These are phyloP conservation scores for Psilopogon haemacephalus DNA, from an alignment of 2,113 vertebrate species.

Conservation along the genomic window DNA sequence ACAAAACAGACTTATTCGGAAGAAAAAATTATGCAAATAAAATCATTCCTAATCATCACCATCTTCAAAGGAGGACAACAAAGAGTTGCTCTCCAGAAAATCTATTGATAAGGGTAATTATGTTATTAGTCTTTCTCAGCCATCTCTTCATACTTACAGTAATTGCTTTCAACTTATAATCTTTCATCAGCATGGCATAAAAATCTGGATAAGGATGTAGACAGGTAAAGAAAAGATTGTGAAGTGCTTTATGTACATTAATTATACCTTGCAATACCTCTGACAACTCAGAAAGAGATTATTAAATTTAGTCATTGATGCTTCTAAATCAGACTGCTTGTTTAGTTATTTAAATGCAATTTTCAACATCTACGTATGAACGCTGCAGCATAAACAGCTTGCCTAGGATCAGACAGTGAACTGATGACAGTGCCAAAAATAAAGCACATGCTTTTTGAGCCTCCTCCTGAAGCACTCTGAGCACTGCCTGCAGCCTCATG, in stretches of 20 bases:
- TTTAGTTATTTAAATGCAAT: conserved; percentile 16
- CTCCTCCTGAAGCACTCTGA: background rate
- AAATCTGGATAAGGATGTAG: conserved; percentile 10
- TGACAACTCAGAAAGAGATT: background rate
- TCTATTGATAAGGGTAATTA: conserved; percentile 47
- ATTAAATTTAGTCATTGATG: background rate
- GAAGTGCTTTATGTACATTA: conserved; percentile 7
- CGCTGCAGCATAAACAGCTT: background rate
- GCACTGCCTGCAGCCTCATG: background rate
- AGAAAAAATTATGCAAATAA: conserved; percentile 31
- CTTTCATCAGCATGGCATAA: background rate
- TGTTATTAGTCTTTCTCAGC: conserved; percentile 20
- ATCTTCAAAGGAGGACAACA: conserved; percentile 31
- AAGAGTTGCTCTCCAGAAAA: conserved; percentile 14
- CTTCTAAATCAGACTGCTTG: background rate
- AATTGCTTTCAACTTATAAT: conserved; percentile 16
- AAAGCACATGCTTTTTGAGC: background rate
- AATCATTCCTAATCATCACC: conserved; percentile 22
- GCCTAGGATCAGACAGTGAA: background rate
- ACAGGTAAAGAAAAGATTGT: conserved; percentile 36
- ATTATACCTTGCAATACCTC: conserved; percentile 5
- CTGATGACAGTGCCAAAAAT: background rate
- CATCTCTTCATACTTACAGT: background rate
- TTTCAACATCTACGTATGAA: background rate
- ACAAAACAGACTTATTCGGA: conserved; percentile 60